Evolutionary conservation across 1,140 invertebrate species (phyloP), one percentile per base, ranked within the genome.

Genomic region (Harpegnathos saltator): DNA sequence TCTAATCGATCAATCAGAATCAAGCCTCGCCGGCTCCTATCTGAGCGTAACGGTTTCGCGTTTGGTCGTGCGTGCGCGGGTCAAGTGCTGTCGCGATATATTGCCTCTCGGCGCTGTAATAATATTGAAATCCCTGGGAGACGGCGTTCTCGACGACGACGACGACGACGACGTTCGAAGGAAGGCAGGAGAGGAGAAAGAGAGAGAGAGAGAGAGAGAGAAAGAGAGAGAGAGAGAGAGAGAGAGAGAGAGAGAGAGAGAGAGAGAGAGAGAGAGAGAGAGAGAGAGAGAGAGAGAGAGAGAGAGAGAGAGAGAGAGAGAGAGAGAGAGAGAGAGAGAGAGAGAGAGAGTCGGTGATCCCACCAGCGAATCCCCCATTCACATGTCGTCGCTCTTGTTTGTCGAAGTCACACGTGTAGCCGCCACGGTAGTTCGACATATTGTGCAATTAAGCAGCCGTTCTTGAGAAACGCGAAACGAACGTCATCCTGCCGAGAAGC

Each of bases 401-500:
- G 29, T 44, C 22, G 14, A 75, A 75, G 48, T 17, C 56, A 1
- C 68, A 12, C 62, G 22, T 77, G 12, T 82, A 22, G n/a, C 52
- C 44, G 29, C 38, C 12, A n/a, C n/a, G n/a, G 59, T 29, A 69
- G 56, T 85, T 85, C 44, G 68, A 22, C 33, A 72, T n/a, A n/a
- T 85, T 82, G 80, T 73, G 68, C 72, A 85, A 85, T 59, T 54
- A 72, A 63, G 19, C 15, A 7, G 19, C 52, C 14, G 17, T 11
- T 38, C 29, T 85, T 85, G 61, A 52, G 78, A 82, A 85, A 74
- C 50, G 1, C 62, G 24, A 73, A 59, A 38, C n/a, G 22, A 65
- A 56, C 54, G 56, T 82, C 83, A 82, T 59, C 63, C 24, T 82
- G 48, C 65, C 17, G 14, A 14, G 38, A 9, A 11, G 5, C 22